These are phyloP conservation scores for Brachyopa scutellaris DNA, from an alignment of 2,888 invertebrate genomes.

Conservation along the genomic window DNA sequence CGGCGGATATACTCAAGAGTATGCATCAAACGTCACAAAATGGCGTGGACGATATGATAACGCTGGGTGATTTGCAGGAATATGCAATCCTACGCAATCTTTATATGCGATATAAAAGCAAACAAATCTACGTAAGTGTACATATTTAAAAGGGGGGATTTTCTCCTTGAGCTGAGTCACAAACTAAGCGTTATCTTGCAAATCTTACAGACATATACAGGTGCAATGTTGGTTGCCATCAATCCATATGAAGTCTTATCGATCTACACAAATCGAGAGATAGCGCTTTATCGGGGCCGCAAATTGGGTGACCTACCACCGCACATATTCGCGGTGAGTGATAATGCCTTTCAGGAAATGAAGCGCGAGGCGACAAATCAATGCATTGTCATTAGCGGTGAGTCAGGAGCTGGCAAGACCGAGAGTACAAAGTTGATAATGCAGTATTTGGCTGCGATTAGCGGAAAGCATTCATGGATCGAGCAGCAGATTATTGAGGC, in stretches of 20 bases:
- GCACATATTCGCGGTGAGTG: slow-evolving; percentile 97
- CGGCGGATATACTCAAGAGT: slow-evolving; percentile 85
- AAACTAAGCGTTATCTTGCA: neutral
- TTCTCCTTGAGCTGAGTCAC: neutral
- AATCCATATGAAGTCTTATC: slow-evolving; percentile 97
- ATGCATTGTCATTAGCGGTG: slow-evolving; percentile 97
- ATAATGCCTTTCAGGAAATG: slow-evolving; percentile 93
- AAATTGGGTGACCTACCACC: slow-evolving; percentile 94
- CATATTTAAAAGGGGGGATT: neutral
- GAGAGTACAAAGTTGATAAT: slow-evolving; percentile 97
- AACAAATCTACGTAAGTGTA: slow-evolving; percentile 93
- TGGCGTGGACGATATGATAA: slow-evolving; percentile 98
- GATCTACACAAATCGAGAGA: slow-evolving; percentile 96
- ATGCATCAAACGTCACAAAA: slow-evolving; percentile 90
- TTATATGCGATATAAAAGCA: slow-evolving; percentile 92
- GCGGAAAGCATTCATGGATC: slow-evolving; percentile 98
- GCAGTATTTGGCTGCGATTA: slow-evolving; percentile 96
- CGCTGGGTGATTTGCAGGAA: slow-evolving; percentile 96
- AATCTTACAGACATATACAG: slow-evolving; percentile 93
- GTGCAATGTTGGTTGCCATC: slow-evolving; percentile 96
- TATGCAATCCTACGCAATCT: slow-evolving; percentile 96
- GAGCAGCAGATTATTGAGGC: slow-evolving; percentile 98
- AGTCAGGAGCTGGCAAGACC: slow-evolving; percentile 98
- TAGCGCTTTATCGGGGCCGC: slow-evolving; percentile 90
- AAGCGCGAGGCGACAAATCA: slow-evolving; percentile 89